Percentiles rank a stretch among this genome's conserved stretches.
These are phyloP conservation scores for Bradypodion ventrale DNA, from an alignment of 2,797 vertebrate genomes.

Conservation along the genomic window DNA sequence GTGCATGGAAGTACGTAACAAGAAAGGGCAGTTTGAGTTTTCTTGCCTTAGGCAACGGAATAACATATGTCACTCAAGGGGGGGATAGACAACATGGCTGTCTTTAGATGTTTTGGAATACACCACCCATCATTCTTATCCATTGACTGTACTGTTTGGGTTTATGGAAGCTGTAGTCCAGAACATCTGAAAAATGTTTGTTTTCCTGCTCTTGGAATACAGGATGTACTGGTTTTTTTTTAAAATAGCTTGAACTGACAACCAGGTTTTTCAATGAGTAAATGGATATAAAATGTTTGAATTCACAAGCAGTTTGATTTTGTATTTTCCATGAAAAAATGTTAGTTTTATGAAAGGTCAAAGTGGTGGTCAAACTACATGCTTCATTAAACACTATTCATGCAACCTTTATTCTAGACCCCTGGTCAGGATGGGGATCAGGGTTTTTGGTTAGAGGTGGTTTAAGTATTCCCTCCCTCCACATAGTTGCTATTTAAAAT, in stretches of 20 bases:
- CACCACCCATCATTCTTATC: background rate
- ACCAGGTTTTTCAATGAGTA: background rate
- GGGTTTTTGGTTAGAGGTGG: too few species aligned
- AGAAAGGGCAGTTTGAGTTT: too few species aligned
- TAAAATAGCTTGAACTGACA: background rate
- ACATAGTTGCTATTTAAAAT: too few species aligned
- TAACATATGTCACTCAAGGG: too few species aligned
- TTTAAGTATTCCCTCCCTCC: too few species aligned
- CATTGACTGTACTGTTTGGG: background rate
- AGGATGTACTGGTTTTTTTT: background rate
- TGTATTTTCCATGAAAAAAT: background rate
- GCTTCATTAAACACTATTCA: too few species aligned
- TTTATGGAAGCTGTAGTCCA: background rate
- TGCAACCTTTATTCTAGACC: too few species aligned
- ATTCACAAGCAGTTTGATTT: conserved; percentile 22
- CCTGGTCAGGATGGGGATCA: too few species aligned
- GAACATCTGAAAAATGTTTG: background rate
- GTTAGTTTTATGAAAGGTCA: conserved; percentile 27
- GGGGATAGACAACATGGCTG: background rate
- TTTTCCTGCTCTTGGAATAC: background rate
- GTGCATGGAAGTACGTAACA: too few species aligned
- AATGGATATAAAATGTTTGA: background rate
- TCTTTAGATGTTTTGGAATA: background rate
- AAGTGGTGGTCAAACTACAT: background rate
- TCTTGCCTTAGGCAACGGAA: too few species aligned